Evolutionary conservation across 1,140 invertebrate genomes (phyloP).

Genomic region (Papilio polytes): DNA sequence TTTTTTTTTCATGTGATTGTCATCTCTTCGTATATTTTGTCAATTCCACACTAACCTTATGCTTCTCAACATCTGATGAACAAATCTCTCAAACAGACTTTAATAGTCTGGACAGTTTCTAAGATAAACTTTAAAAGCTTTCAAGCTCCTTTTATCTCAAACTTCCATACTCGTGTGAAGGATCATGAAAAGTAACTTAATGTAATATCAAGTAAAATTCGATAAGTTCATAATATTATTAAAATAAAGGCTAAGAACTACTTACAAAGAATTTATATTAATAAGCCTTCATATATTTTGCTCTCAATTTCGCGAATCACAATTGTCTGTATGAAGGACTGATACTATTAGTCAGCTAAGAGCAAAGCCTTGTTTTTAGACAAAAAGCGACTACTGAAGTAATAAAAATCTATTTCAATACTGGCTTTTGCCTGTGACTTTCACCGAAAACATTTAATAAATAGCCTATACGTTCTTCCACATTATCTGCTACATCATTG

Average conservation of each 20-base stretch:
- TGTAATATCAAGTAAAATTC: neutral
- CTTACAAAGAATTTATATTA: neutral
- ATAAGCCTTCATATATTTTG: neutral
- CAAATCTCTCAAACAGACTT: neutral
- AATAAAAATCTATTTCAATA: neutral
- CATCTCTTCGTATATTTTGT: too few relatives aligned
- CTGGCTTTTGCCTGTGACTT: too few relatives aligned
- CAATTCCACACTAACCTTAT: too few relatives aligned
- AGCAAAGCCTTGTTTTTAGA: constrained; percentile 1
- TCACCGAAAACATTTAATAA: too few relatives aligned
- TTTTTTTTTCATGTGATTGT: too few relatives aligned
- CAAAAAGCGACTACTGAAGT: neutral
- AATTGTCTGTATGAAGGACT: neutral
- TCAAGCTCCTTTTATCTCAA: neutral
- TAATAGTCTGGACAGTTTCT: neutral
- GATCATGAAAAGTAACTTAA: neutral
- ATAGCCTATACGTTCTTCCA: too few relatives aligned
- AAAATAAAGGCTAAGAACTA: neutral
- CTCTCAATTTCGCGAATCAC: neutral
- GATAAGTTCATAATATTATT: neutral
- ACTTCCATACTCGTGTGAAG: neutral
- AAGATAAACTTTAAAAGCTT: constrained; percentile 11
- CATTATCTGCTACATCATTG: too few relatives aligned
- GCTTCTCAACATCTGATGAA: neutral
- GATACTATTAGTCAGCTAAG: neutral